Base-by-base conservation (phyloP, 2,113 vertebrate genomes). In the Gadus macrocephalus region DNA sequence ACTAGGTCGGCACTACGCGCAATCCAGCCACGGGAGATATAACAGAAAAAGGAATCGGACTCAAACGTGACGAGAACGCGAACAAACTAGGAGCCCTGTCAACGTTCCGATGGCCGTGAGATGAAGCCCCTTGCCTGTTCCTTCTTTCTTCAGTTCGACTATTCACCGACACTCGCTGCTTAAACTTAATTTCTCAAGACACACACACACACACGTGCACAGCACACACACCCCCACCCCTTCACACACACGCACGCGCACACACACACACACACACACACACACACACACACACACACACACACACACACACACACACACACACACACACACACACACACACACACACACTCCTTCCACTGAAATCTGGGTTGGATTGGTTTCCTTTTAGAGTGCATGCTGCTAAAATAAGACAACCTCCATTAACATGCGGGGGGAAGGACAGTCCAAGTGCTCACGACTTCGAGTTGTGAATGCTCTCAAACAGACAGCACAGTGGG, bases 341-440 rank as follows among this genome's bases (percentile, higher is more conserved):
- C 68, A 85, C 74, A 35, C 55, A 61, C 53, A 42, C 61, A 67
- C 75, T 62, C 76, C 67, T 22, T 78, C 72, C 64, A 0, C 62
- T 70, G 76, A 81, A 87, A 92, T 90, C 88, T 91, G 77, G 89
- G 89, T 91, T 90, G 89, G 71, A 86, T 75, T 70, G 42, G 49
- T 70, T 70, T 81, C 85, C 70, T 78, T 83, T 88, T 86, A 83
- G 74, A 87, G 86, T 82, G n/a, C 75, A 15, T 17, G 64, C 64
- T 61, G 83, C 85, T 88, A 89, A 91, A 91, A 89, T 87, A 89
- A 79, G 75, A 86, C 79, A 85, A 89, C 87, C 84, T 85, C 82
- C 79, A 76, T 83, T 55, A 56, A 81, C 64, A 76, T 71, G 79
- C 79, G 81, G 82, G 83, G 78, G 66, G 81, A 79, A 62, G 61